Base-by-base conservation (phyloP, 1,140 invertebrate species). In the Solenopsis invicta region DNA sequence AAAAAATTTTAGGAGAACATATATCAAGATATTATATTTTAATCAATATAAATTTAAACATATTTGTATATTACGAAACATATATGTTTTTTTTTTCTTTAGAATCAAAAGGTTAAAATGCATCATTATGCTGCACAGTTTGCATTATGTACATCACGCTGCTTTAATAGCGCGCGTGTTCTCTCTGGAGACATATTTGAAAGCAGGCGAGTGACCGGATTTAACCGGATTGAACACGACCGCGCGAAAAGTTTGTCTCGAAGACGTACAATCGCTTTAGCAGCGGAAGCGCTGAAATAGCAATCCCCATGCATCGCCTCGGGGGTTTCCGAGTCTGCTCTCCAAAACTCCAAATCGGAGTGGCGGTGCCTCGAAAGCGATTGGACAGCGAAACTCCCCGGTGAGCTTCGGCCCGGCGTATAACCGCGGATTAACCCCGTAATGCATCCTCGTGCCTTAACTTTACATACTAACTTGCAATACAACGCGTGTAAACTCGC, bases 401-500 rank as follows among this genome's bases (percentile, higher is more conserved):
- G 24, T 84, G 80, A 56, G 64, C 78, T 71, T 81, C 48, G 77
- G 52, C 24, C 18, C 54, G 52, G 54, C 69, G 56, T 75, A 71
- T 81, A 75, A 75, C 80, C 69, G 54, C 80, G 80, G 80, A 84
- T 84, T 84, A 84, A 84, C 80, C 80, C 45, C 69, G 80, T 84
- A 84, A 84, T 84, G 80, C 69, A 84, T 84, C 64, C 56, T 56
- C 69, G 54, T 75, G 69, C 69, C 69, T 74, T 84, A 75, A 84
- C 80, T 84, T 84, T 84, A 84, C 80, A 84, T 62, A 74, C 69
- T 84, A 84, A 84, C 80, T 84, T 29, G 69, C 54, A 84, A 84
- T 56, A 75, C 80, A 75, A 74, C 69, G 80, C 80, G 41, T 75
- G 80, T 84, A 84, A 84, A 84, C 69, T 84, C 41, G 54, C 52